Evolutionary conservation across 2,113 vertebrate genomes (phyloP).

Genomic region (Sinocyclocheilus anophthalmus): DNA sequence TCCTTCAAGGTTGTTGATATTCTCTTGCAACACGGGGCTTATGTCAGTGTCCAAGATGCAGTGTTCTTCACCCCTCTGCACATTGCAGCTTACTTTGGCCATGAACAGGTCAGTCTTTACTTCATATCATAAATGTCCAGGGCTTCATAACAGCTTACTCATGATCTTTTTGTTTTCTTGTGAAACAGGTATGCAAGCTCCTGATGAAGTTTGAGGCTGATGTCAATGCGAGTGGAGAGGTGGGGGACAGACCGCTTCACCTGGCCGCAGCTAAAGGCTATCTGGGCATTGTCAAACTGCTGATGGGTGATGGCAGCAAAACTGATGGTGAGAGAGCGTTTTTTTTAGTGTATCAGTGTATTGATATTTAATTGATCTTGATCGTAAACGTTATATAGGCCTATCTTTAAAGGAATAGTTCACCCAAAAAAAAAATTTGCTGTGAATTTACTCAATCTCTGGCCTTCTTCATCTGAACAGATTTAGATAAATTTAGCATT

Average conservation of each 20-base stretch:
- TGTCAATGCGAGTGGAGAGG: conserved; percentile 88
- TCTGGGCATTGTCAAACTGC: conserved; percentile 81
- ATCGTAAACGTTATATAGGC: too few relatives aligned
- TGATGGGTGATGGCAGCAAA: conserved; percentile 86
- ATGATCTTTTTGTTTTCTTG: neutral
- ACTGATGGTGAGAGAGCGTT: conserved; percentile 79
- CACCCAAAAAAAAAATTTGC: too few relatives aligned
- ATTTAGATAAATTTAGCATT: too few relatives aligned
- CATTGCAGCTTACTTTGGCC: conserved; percentile 84
- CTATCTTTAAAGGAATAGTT: too few relatives aligned
- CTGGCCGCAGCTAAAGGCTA: conserved; percentile 91
- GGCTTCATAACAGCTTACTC: neutral
- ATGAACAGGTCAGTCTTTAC: conserved; percentile 78
- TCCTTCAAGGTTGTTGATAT: conserved; percentile 81
- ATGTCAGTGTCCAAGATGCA: conserved; percentile 88
- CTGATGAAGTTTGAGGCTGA: conserved; percentile 91
- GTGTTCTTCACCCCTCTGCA: conserved; percentile 92
- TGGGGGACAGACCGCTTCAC: conserved; percentile 91
- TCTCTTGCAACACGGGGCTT: conserved; percentile 89
- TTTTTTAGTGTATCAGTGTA: too few relatives aligned
- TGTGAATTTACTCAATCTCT: too few relatives aligned
- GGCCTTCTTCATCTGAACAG: too few relatives aligned
- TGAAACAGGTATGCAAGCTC: conserved; percentile 81
- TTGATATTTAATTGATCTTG: too few relatives aligned
- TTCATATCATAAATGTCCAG: neutral